Base-by-base conservation (phyloP, 2,888 invertebrate species). In the Mythimna vitellina region DNA sequence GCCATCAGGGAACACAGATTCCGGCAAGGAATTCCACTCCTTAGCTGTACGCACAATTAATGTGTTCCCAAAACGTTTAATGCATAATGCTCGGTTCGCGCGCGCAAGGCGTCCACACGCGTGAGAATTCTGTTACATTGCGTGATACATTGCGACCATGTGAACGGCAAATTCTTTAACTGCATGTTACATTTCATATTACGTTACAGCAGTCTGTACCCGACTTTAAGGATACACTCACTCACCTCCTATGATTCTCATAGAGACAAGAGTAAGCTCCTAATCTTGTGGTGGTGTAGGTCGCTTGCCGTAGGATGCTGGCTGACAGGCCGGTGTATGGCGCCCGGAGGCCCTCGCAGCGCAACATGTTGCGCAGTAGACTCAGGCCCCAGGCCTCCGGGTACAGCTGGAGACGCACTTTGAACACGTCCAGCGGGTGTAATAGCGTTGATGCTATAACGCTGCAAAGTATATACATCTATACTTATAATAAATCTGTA, bases 381-480 rank as follows among this genome's bases (percentile, higher is more conserved):
- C 77, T 97, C 85, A 97, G 97, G 63, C 98, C 98, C 20, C 98
- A 98, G 68, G 97, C 97, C 3, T 97, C 97, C 66, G 98, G 98
- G 84, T 98, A 97, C 76, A 99, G 94, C 94, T 99, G 99, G 98
- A 99, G 99, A 49, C 99, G 97, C 89, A 99, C 99, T 94, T 99
- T 99, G 25, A 99, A 97, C 83, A 99, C 96, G 96, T 99, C 99
- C 82, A 99, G 95, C 0, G 99, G 99, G 91, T 99, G 99, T 3
- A 99, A 99, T 87, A 99, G 97, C 76, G 97, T 96, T 9, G 99
- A 99, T 12, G 99, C 99, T 57, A 97, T 97, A 98, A 99, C 99
- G 77, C 99, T 99, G 92, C 0, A 74, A 80, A 14, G 3, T 29
- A 8, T 8, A 46, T 14, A 12, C 14, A 32, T 3, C n/a, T n/a